phyloP scores from a whole-genome alignment of 2,797 vertebrate species.

The Chrysocyon brachyurus region DNA sequence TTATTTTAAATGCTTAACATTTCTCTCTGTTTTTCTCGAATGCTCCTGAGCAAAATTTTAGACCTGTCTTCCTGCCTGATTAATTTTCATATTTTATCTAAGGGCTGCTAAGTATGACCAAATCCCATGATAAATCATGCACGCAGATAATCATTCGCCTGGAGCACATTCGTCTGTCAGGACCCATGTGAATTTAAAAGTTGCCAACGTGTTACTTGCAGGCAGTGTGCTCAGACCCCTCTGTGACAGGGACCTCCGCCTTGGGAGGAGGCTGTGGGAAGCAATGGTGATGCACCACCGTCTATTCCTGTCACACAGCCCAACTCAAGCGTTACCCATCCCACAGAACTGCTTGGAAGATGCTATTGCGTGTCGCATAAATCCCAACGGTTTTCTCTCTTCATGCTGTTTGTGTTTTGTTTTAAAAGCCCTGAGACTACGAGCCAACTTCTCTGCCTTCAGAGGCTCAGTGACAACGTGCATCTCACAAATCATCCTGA shows the following conservation, averaged over 20 bases:
- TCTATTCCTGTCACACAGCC: background rate
- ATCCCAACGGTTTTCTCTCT: background rate
- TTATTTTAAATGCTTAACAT: background rate
- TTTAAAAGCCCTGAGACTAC: background rate
- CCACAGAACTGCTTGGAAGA: constrained; percentile 52
- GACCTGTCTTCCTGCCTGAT: background rate
- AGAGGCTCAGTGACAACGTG: constrained; percentile 46
- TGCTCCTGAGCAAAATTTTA: constrained; percentile 27
- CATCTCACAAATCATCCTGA: background rate
- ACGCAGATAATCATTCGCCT: background rate
- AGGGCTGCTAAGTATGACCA: background rate
- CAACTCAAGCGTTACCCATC: background rate
- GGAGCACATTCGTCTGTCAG: background rate
- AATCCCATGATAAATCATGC: background rate
- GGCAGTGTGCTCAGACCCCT: background rate
- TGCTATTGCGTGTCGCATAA: background rate
- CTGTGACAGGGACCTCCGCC: background rate
- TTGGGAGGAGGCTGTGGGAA: background rate
- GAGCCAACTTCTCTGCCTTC: constrained; percentile 12
- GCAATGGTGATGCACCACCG: background rate
- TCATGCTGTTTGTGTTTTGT: background rate
- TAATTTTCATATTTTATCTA: background rate
- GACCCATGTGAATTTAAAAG: background rate
- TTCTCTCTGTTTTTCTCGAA: background rate
- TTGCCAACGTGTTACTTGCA: background rate